These are phyloP conservation scores for Percopsis omiscomaycus DNA, from an alignment of 2,797 vertebrate genomes.

Conservation along the genomic window DNA sequence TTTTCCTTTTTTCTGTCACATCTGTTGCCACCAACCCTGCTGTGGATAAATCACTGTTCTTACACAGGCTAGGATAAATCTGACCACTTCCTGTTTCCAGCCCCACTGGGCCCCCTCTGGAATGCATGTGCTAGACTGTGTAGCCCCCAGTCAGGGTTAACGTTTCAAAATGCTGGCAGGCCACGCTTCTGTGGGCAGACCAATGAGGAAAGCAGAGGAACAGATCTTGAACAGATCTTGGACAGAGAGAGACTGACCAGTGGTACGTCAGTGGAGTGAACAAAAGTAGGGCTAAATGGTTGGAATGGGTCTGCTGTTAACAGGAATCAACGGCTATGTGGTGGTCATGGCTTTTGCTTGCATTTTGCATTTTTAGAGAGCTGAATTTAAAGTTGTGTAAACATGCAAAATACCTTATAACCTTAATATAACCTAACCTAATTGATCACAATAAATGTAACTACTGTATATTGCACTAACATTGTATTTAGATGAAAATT, in stretches of 20 bases:
- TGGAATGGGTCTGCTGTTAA: conserved; percentile 2
- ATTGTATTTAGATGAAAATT: too few species aligned
- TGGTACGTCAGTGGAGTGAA: conserved; percentile 8
- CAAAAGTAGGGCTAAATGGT: background rate
- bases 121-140: conserved; percentile 65
- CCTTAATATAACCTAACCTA: too few species aligned
- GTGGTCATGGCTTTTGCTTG: background rate
- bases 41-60: conserved; percentile 70
- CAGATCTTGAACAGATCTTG: conserved; percentile 36
- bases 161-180: conserved; percentile 73
- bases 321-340: background rate
- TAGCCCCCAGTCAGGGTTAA: conserved; percentile 60
- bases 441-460: too few species aligned
- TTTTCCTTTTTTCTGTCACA: conserved; percentile 60
- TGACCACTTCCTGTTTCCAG: conserved; percentile 77
- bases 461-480: too few species aligned
- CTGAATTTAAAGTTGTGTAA: background rate
- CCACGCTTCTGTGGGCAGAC: conserved; percentile 53
- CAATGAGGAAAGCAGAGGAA: conserved; percentile 56
- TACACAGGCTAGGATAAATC: conserved; percentile 72
- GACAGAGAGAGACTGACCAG: conserved; percentile 4
- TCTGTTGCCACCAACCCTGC: conserved; percentile 72
- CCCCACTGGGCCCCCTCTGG: conserved; percentile 71
- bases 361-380: background rate
- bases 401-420: background rate